These are phyloP conservation scores for Premnoplex brunnescens DNA, from an alignment of 2,797 vertebrate species.

Conservation along the genomic window DNA sequence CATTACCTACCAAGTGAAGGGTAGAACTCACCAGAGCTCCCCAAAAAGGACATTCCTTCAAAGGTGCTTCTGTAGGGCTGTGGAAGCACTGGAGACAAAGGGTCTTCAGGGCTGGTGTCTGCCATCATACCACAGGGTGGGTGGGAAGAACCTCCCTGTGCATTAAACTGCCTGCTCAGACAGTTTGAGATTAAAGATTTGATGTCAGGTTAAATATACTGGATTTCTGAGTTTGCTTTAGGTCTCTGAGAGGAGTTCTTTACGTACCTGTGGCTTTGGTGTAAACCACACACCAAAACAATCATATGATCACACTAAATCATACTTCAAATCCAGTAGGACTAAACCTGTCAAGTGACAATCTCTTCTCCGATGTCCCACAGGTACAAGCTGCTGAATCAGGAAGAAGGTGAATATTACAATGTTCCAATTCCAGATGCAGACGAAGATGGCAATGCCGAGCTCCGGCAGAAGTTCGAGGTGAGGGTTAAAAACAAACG, in stretches of 20 bases:
- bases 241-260: neutral
- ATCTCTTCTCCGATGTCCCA: neutral
- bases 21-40: neutral
- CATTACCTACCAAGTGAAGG: neutral
- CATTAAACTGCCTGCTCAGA: neutral
- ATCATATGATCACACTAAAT: neutral
- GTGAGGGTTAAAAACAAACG: constrained; percentile 74
- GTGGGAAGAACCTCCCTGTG: neutral
- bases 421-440: constrained; percentile 95
- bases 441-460: constrained; percentile 88
- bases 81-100: neutral
- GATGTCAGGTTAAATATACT: neutral
- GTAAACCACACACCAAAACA: neutral
- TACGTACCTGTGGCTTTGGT: too few species aligned
- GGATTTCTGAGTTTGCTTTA: neutral
- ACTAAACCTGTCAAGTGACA: neutral
- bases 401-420: constrained; percentile 97
- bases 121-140: neutral
- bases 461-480: constrained; percentile 96
- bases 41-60: neutral
- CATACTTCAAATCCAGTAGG: neutral
- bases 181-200: neutral
- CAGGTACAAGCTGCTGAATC: constrained; percentile 96
- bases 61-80: neutral
- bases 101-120: neutral